These are phyloP conservation scores for Macaria notata DNA, from an alignment of 2,888 invertebrate species.

Conservation along the genomic window DNA sequence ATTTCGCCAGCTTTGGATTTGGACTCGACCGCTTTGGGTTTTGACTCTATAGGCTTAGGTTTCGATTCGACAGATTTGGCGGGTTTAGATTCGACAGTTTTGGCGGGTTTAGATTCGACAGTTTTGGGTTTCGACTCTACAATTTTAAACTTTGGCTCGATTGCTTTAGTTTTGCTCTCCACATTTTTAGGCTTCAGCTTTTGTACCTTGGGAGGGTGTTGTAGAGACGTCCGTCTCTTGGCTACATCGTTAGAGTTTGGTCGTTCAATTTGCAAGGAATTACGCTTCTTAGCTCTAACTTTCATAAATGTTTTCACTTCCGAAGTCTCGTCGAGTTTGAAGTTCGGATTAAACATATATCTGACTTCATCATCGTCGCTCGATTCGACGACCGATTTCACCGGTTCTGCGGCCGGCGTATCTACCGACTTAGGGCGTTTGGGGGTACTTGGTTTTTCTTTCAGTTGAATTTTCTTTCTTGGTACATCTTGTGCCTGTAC, in stretches of 20 bases:
- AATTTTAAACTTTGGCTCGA: constrained; percentile 4
- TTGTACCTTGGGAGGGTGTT: constrained; percentile 66
- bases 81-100: neutral
- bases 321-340: constrained; percentile 47
- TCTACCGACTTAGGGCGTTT: constrained; percentile 53
- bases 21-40: neutral
- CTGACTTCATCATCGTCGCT: constrained; percentile 71
- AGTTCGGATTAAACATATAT: constrained; percentile 73
- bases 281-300: constrained; percentile 65
- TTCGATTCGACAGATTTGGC: neutral
- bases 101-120: neutral
- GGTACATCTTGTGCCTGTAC: constrained; percentile 37
- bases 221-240: constrained; percentile 65
- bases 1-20: neutral
- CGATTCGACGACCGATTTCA: constrained; percentile 46
- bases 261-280: constrained; percentile 68
- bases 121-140: neutral
- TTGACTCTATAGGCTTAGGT: neutral
- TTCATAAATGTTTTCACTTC: constrained; percentile 65
- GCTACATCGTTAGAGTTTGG: constrained; percentile 65
- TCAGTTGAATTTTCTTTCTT: constrained; percentile 54
- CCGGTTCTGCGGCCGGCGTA: constrained; percentile 32
- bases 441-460: constrained; percentile 50
- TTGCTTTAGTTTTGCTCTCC: constrained; percentile 39
- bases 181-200: constrained; percentile 59